Evolutionary conservation across 2,888 invertebrate genomes (phyloP), one percentile per base, ranked within the genome.

Genomic region (Drosophila prolongata): DNA sequence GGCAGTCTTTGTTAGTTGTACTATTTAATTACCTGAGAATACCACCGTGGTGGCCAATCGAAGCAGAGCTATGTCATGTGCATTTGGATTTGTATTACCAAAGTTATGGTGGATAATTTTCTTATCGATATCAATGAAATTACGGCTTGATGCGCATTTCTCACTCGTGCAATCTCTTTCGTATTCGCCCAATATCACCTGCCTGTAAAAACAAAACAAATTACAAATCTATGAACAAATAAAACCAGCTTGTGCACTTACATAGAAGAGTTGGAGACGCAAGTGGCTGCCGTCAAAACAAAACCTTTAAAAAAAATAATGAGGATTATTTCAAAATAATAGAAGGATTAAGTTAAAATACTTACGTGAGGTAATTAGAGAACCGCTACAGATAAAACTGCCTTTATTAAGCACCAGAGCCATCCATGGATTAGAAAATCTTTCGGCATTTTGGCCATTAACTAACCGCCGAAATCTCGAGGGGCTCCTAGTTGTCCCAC

Each of bases 41-140:
- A 9, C n/a, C n/a, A 27, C 46, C 27, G n/a, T 4, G 9, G 4
- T 30, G 9, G 10, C 27, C n/a, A 46, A 9, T n/a, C 10, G 46
- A 46, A 46, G 27, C 2, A 27, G 27, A 1, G 27, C 27, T 5
- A 46, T 46, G 9, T 46, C 27, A 14, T 46, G 1, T 6, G 4
- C 2, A 1, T 0, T 6, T 19, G 0, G 3, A 6, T 5, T 24
- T 24, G 0, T 0, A 1, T 9, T 2, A 6, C 2, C 2, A 13
- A 6, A 46, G 13, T 46, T 8, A n/a, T 4, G n/a, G 19, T 46
- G 46, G 13, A 4, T n/a, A 46, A 46, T 9, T 9, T n/a, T 3
- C 3, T 9, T 0, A 8, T 27, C n/a, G 27, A 46, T n/a, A 1
- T 27, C 5, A 2, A 46, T n/a, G 8, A 46, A n/a, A 8, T 3